Conservation (phyloP, 2,888 invertebrate genomes). For the Amblyjoppa fuscipennis region DNA sequence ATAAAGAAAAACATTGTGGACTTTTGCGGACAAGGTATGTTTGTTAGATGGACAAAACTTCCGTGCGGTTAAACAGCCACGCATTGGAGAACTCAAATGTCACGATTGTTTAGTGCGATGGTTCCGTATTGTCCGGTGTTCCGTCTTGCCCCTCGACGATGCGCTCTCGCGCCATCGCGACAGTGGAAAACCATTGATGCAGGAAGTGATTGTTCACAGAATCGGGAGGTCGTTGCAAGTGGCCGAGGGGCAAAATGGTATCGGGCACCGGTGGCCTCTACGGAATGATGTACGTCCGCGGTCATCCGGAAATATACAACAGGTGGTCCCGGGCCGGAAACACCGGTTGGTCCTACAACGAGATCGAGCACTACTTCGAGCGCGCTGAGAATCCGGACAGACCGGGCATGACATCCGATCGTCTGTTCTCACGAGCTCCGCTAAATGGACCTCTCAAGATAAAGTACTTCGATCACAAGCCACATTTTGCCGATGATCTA, state of each 20-base stretch:
- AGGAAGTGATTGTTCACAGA: constrained; percentile 66
- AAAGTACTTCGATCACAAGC: constrained; percentile 80
- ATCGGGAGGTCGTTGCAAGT: constrained; percentile 82
- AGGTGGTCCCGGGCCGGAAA: constrained; percentile 87
- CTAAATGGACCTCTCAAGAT: constrained; percentile 79
- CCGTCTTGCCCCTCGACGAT: background rate
- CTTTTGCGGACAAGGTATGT: too few relatives aligned
- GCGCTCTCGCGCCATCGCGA: background rate
- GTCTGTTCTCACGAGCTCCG: constrained; percentile 62
- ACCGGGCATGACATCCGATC: constrained; percentile 74
- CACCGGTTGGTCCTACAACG: constrained; percentile 87
- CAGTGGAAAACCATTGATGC: background rate
- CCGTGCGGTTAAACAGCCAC: too few relatives aligned
- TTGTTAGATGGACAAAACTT: too few relatives aligned
- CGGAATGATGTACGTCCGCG: constrained; percentile 88
- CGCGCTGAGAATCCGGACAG: constrained; percentile 85
- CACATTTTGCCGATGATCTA: constrained; percentile 78
- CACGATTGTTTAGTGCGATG: too few relatives aligned
- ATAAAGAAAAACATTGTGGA: too few relatives aligned
- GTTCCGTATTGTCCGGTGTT: too few relatives aligned
- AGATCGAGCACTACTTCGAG: constrained; percentile 86
- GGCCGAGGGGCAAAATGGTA: constrained; percentile 87
- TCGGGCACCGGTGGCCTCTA: constrained; percentile 89
- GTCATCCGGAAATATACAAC: constrained; percentile 87
- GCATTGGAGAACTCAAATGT: too few relatives aligned